Base-by-base conservation (phyloP, 64 coral and sea anemone species). In the Montipora foliosa region DNA sequence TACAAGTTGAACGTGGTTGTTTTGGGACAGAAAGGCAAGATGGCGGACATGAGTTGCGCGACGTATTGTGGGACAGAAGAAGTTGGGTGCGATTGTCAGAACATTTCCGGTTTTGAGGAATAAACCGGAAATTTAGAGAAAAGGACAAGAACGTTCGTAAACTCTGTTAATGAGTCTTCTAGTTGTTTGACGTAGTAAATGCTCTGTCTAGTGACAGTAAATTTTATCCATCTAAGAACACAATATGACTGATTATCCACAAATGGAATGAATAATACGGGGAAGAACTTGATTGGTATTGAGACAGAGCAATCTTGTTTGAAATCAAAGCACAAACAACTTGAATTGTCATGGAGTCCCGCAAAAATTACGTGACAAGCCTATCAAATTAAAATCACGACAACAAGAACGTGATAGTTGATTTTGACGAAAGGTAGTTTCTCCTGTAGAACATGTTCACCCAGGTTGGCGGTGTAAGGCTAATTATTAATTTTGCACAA, bases 21-120 rank as follows among this genome's bases (percentile, higher is more conserved):
- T 77, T 85, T 83, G 90, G 81, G 75, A 59, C 84, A 76, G 72
- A 53, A 82, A 37, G 49, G 51, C 71, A 95, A 95, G 79, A 95
- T 95, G 93, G 93, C 93, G 80, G 93, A 95, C 68, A 29, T 12
- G 29, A 24, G 75, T 44, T 78, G 80, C 93, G 88, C 64, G 37
- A 73, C 73, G 93, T 74, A 95, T 83, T 75, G 80, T 53, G 93
- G 88, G 88, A 76, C 8, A 64, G 19, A 49, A 50, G 47, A 78
- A 84, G 71, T n/a, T 90, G 80, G 93, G 93, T 90, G 81, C 88
- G 88, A 85, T 66, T 71, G 21, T 89, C 62, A 20, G 45, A 71
- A 80, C 44, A 70, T 83, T 90, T 95, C 89, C 89, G 87, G 87
- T 89, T 79, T 90, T 67, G 72, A 24, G n/a, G 59, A 50, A 77